These are phyloP conservation scores for Hippolais icterina DNA, from an alignment of 2,113 vertebrate genomes.

Conservation along the genomic window DNA sequence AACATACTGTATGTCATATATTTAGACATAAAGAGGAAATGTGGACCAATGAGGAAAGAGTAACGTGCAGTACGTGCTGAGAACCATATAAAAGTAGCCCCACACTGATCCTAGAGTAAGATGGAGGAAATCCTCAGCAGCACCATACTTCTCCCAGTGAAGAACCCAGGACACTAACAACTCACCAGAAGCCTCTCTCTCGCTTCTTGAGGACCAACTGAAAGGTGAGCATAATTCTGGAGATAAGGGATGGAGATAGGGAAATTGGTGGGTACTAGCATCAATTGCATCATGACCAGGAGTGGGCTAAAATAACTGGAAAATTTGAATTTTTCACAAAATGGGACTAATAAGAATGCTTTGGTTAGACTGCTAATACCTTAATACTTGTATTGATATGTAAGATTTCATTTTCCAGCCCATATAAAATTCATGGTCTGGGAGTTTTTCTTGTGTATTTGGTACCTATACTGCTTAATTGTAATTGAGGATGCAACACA, in stretches of 20 bases:
- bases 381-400: not conserved
- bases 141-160: not conserved
- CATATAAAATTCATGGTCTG: not conserved
- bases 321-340: not conserved
- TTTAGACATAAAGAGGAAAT: constrained; percentile 2
- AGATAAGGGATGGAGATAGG: not conserved
- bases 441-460: not conserved
- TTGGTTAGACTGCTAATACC: not conserved
- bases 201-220: not conserved
- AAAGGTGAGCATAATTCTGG: not conserved
- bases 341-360: not conserved
- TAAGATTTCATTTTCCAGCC: not conserved
- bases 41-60: not conserved
- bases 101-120: not conserved
- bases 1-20: not conserved
- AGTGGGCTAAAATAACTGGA: not conserved
- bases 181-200: not conserved
- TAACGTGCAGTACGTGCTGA: constrained; percentile 12
- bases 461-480: not conserved
- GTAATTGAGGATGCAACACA: not conserved
- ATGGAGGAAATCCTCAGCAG: not conserved
- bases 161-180: not conserved
- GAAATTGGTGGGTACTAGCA: not conserved
- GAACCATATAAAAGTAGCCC: constrained; percentile 35
- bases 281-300: not conserved